Base-by-base conservation (phyloP, 2,888 invertebrate genomes). In the Blastobasis lacticolella region DNA sequence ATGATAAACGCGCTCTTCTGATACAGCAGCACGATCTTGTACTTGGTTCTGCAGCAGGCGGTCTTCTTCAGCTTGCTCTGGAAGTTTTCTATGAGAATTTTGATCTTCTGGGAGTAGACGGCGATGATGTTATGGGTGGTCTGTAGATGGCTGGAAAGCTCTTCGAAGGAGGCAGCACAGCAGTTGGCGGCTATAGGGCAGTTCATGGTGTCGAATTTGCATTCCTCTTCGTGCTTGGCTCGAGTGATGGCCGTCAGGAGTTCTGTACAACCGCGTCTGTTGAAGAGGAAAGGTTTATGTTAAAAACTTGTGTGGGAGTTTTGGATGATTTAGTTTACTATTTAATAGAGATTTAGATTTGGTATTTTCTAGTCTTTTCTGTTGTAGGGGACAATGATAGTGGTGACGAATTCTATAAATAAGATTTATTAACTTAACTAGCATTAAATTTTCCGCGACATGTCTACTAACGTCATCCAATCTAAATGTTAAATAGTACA, bases 1-100 rank as follows among this genome's bases (percentile, higher is more conserved):
- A 89, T 85, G 43, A 88, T 79, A 57, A 89, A 89, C 9, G 87
- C 88, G 62, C 86, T 85, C 64, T 87, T 87, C 56, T 87, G 81
- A 54, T 86, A 78, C 0, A 89, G 71, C 4, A 89, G 58, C 6
- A 87, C 73, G 37, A 88, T 86, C 62, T 88, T 88, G 69, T 88
- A 89, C 57, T 88, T 88, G 1, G 88, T 86, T 66, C 84, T 69
- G 59, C 86, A 86, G 65, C 83, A 88, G 1, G 87, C 87, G 1
- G 88, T 87, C 56, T 85, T 85, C 63, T 84, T 87, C 38, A 88
- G 71, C 54, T 88, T 88, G 0, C 82, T 82, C 61, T 87, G 85
- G 70, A 89, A 88, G 67, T 87, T 87, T 62, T 87, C 88, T 60
- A 89, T 86, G 47, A 87, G 69, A 58, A 89, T 87, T 55, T 87